Conservation (phyloP, 1,140 invertebrate genomes). For the Caenorhabditis latens region DNA sequence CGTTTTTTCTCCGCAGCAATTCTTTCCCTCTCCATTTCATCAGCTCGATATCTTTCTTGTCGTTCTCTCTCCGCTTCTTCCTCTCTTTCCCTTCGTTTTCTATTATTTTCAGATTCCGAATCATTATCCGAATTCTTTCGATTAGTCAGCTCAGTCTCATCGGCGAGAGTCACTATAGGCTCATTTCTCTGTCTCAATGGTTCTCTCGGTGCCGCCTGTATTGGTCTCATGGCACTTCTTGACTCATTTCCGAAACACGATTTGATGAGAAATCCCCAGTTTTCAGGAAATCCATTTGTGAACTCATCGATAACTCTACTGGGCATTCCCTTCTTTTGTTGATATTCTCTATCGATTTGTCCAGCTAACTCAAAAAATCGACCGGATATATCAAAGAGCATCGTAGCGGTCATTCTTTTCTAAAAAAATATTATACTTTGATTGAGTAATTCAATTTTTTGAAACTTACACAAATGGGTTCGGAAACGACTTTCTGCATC, state of each 20-base stretch:
- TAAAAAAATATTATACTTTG: not conserved
- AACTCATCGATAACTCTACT: conserved; percentile 30
- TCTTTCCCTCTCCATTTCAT: not conserved
- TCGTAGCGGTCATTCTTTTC: not conserved
- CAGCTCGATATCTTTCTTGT: not conserved
- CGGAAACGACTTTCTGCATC: conserved; percentile 38
- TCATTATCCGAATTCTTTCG: not conserved
- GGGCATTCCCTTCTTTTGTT: conserved; percentile 38
- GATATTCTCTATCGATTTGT: conserved; percentile 21
- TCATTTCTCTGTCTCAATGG: not conserved
- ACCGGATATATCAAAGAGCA: conserved; percentile 34
- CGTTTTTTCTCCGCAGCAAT: not conserved
- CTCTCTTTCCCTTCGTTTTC: not conserved
- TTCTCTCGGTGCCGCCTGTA: conserved; percentile 6
- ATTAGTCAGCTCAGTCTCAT: not conserved
- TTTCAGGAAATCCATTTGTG: conserved; percentile 19
- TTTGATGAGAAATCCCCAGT: conserved; percentile 7
- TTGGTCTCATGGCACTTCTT: not conserved
- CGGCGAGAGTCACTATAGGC: conserved; percentile 3
- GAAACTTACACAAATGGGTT: conserved; percentile 15
- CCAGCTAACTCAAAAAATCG: conserved; percentile 12
- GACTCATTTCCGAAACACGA: not conserved
- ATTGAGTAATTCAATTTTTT: no score
- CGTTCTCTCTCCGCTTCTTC: not conserved
- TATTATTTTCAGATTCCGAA: not conserved